phyloP scores from a whole-genome alignment of 2,888 invertebrate species.

The Drosophila sordidula region DNA sequence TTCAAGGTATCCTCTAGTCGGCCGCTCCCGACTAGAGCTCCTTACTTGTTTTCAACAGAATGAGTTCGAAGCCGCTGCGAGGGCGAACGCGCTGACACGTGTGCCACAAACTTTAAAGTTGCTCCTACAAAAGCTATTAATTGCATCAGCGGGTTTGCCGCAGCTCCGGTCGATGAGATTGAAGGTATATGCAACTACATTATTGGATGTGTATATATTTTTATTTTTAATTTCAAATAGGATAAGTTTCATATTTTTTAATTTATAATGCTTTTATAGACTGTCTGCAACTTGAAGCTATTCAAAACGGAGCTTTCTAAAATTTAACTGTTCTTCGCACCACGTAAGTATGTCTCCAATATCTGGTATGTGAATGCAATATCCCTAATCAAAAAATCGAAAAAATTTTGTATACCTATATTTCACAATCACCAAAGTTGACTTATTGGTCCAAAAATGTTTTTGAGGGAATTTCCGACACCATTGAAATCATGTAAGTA shows the following conservation, averaged over 20 bases:
- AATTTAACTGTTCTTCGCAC: slow-evolving; percentile 76
- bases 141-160: slow-evolving; percentile 83
- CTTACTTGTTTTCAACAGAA: slow-evolving; percentile 73
- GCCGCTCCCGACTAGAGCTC: too few species aligned
- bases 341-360: slow-evolving; percentile 73
- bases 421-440: slow-evolving; percentile 89
- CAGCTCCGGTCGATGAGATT: slow-evolving; percentile 82
- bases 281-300: slow-evolving; percentile 81
- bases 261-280: slow-evolving; percentile 76
- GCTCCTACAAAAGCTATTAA: slow-evolving; percentile 82
- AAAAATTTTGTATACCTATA: slow-evolving; percentile 86
- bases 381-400: neutral
- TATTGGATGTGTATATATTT: slow-evolving; percentile 83
- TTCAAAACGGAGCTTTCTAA: slow-evolving; percentile 84
- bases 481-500: slow-evolving; percentile 87
- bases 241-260: neutral
- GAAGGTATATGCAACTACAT: slow-evolving; percentile 79
- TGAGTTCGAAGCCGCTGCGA: slow-evolving; percentile 84
- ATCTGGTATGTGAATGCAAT: slow-evolving; percentile 6
- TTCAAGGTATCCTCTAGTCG: too few species aligned
- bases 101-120: slow-evolving; percentile 83
- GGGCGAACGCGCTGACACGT: slow-evolving; percentile 81
- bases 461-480: slow-evolving; percentile 82
- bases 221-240: neutral
- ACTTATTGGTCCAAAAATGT: slow-evolving; percentile 85